Evolutionary conservation across 2,888 invertebrate species (phyloP), one percentile per base, ranked within the genome.

Genomic region (Pinctada fucata): DNA sequence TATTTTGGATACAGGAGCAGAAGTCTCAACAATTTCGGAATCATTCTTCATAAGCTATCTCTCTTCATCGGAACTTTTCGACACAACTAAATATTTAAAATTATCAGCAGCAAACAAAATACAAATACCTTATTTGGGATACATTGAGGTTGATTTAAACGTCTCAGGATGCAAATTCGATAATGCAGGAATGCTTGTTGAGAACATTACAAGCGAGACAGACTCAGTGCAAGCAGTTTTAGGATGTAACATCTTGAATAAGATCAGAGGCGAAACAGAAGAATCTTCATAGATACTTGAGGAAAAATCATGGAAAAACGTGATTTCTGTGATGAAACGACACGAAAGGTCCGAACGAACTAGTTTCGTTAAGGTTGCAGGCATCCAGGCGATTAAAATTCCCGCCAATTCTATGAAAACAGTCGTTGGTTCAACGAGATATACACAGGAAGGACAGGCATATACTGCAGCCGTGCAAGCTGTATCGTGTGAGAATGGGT

Each of bases 101-200:
- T 13, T 72, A 31, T 52, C 63, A 3, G 72, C 63, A 58, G 72
- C 72, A 4, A 72, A 72, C 45, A 72, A 72, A 16, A 45, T 72
- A n/a, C 58, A 72, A 31, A 72, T 72, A 31, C 72, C 72, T 6
- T 72, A 72, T 72, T 47, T 72, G 13, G 72, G 72, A 2, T 72
- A 63, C 16, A 31, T 63, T 52, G 64, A 65, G 16, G 65, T 65
- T 48, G 8, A 48, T 73, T 48, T 73, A n/a, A 48, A 16, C 64
- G 16, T 73, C 16, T 47, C 47, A 6, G 65, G 50, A n/a, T 65
- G 48, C 50, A 6, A 45, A 6, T 73, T 65, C 16, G 47, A 6
- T 13, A 64, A 73, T 49, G 73, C 50, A 48, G 66, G 73, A 16
- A 49, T 73, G 64, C 64, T 49, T 73, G 73, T 73, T 3, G 73